Evolutionary conservation across 1,140 invertebrate species (phyloP), one percentile per base, ranked within the genome.

Genomic region (Camponotus pennsylvanicus): DNA sequence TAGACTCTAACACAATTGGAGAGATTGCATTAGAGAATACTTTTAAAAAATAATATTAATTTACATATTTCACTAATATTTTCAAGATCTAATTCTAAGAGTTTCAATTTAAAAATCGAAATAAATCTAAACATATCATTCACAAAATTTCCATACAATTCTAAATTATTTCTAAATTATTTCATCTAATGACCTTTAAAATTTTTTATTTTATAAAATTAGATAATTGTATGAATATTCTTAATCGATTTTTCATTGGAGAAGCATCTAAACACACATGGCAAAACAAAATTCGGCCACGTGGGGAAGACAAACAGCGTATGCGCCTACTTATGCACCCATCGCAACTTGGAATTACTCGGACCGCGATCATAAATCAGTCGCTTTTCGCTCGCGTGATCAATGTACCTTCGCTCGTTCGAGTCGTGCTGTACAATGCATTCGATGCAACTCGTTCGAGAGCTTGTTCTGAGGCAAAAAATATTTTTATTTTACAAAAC

Each of bases 381-480:
- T 8, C 66, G 52, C 13, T 40, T 37, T 73, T 83, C 71, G 57
- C 63, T 66, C 79, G 79, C 71, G 73, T 55, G 86, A 88, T 59
- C 32, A 73, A 59, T 67, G 45, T 49, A 63, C 63, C 80, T 55
- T 34, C 52, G n/a, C 13, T 64, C 64, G 66, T 45, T 76, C n/a
- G 27, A 45, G 45, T 37, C 66, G 27, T 70, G 84, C 67, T 45
- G 73, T n/a, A 88, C 85, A 87, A 88, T 88, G 77, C 87, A 89
- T 89, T 85, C 88, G 59, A n/a, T 42, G 55, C 0, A 73, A 73
- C 13, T 49, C 69, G 27, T 59, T 49, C 79, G 67, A 13, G 40
- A 27, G 7, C 6, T 80, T 40, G 55, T 61, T 49, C 79, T 5
- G 15, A 52, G 49, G 7, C 9, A 8, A 15, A 13, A 8, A 27